Conservation (phyloP, 2,888 invertebrate species). For the Synergus laeviventris region DNA sequence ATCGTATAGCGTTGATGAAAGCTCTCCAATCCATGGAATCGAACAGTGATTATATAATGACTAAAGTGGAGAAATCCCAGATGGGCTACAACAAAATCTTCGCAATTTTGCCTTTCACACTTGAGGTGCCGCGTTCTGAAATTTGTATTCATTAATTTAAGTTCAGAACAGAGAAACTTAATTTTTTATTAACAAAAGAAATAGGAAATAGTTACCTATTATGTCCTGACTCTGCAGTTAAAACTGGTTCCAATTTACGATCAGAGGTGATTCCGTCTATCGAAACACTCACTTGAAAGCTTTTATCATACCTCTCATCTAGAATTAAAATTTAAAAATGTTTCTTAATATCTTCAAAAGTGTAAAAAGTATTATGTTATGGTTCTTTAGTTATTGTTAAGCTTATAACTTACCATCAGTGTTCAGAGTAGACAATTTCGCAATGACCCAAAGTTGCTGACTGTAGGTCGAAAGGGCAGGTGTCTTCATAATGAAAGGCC, state of each 20-base stretch:
- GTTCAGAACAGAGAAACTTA: background rate
- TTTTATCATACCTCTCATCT: conserved; percentile 95
- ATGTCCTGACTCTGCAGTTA: conserved; percentile 81
- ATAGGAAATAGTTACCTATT: conserved; percentile 81
- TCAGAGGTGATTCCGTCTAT: conserved; percentile 90
- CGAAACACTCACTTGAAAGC: conserved; percentile 90
- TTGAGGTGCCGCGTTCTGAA: conserved; percentile 87
- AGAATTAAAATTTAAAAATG: conserved; percentile 60
- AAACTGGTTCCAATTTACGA: conserved; percentile 83
- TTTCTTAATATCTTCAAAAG: conserved; percentile 18
- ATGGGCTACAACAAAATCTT: conserved; percentile 92
- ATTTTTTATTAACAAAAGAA: conserved; percentile 9
- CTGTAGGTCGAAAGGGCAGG: conserved; percentile 91
- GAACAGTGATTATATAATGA: conserved; percentile 90
- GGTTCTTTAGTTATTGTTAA: conserved; percentile 46
- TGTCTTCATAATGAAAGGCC: conserved; percentile 92
- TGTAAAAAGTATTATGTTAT: background rate
- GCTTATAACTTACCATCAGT: conserved; percentile 82
- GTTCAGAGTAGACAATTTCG: conserved; percentile 89
- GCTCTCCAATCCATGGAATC: conserved; percentile 89
- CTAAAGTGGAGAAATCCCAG: conserved; percentile 92
- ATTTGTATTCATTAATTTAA: conserved; percentile 39
- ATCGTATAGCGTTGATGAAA: conserved; percentile 91
- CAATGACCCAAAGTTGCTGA: conserved; percentile 95
- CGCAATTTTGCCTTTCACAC: conserved; percentile 89